phyloP scores from a whole-genome alignment of 2,113 vertebrate genomes.

The Cervus canadensis region DNA sequence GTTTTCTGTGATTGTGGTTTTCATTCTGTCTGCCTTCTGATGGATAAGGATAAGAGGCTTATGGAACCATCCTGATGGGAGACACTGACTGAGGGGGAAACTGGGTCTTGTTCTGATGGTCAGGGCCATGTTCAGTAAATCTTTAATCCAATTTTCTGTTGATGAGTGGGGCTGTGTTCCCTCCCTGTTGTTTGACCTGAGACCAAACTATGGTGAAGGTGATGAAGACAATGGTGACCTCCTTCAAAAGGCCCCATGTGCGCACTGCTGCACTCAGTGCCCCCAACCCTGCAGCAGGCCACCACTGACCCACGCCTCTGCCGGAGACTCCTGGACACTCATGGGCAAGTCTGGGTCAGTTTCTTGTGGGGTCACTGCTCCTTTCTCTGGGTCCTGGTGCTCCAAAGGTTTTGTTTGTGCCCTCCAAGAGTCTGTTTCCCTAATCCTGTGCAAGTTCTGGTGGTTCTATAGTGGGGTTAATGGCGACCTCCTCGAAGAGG shows the following conservation, averaged over 20 bases:
- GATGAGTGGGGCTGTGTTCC: not conserved
- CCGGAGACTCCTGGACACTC: not conserved
- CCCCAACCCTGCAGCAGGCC: not conserved
- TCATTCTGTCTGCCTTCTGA: not conserved
- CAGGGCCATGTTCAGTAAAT: not conserved
- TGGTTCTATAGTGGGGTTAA: not conserved
- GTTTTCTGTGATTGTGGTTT: not conserved
- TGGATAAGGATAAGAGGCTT: not conserved
- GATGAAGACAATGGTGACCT: not conserved
- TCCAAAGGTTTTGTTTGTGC: not conserved
- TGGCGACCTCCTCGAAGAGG: not conserved
- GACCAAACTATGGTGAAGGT: not conserved
- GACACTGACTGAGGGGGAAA: not conserved
- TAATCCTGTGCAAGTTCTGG: not conserved
- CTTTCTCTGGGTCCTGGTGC: not conserved
- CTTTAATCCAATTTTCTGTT: not conserved
- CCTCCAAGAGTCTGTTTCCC: not conserved
- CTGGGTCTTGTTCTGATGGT: not conserved
- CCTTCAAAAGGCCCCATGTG: not conserved
- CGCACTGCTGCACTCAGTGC: not conserved
- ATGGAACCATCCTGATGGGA: not conserved
- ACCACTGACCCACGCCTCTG: fast-evolving
- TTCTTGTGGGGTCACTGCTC: not conserved
- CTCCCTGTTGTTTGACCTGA: not conserved
- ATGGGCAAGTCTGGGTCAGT: not conserved